Evolutionary conservation across 2,888 invertebrate species (phyloP).

Genomic region (Hetaerina titia): DNA sequence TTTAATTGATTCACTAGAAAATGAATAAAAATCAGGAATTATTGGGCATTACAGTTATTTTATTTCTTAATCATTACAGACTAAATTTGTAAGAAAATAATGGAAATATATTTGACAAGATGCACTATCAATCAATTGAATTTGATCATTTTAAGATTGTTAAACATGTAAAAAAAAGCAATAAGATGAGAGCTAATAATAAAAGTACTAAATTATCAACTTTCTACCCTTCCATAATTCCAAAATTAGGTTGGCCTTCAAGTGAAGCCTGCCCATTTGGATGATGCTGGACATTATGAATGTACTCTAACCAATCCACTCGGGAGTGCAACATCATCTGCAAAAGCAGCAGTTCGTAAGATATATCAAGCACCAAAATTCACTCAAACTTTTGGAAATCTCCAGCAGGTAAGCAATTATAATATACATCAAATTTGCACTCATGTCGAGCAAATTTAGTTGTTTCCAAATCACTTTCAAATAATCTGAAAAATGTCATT

Average conservation of each 20-base stretch:
- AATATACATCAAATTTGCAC: too few relatives aligned
- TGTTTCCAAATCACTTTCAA: too few relatives aligned
- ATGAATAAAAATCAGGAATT: not conserved
- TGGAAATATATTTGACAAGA: too few relatives aligned
- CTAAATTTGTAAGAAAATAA: too few relatives aligned
- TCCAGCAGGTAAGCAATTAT: slow-evolving; percentile 80
- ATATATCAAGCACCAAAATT: slow-evolving; percentile 90
- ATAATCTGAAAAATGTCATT: too few relatives aligned
- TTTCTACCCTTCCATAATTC: slow-evolving; percentile 47
- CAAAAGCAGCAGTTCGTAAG: slow-evolving; percentile 87
- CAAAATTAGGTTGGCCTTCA: slow-evolving; percentile 83
- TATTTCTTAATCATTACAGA: too few relatives aligned
- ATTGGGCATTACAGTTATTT: too few relatives aligned
- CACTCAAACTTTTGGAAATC: slow-evolving; percentile 85
- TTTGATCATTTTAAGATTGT: too few relatives aligned
- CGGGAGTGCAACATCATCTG: slow-evolving; percentile 86
- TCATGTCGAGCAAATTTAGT: too few relatives aligned
- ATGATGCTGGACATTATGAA: slow-evolving; percentile 89
- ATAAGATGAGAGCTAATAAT: not conserved
- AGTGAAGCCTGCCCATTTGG: slow-evolving; percentile 84
- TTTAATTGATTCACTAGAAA: not conserved
- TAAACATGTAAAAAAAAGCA: too few relatives aligned
- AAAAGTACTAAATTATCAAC: not conserved
- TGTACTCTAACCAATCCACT: slow-evolving; percentile 87
- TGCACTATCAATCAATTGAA: too few relatives aligned